Evolutionary conservation across 35 echinoderm and acorn worm genomes (phyloP).

Genomic region (Anneissia japonica): DNA sequence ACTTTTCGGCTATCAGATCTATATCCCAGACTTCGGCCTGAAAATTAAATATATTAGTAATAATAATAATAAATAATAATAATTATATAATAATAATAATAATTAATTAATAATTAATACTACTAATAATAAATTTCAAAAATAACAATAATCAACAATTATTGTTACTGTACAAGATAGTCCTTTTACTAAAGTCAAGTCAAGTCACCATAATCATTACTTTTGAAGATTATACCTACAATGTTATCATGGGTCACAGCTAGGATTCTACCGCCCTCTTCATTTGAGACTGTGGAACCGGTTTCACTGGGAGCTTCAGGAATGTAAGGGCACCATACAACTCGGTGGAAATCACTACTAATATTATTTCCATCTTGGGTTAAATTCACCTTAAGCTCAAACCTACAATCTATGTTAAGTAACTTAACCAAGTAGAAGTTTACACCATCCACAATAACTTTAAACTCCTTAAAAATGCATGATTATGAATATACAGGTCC

Average conservation of each 20-base stretch:
- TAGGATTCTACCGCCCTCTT: conserved; percentile 64
- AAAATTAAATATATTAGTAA: too few relatives aligned
- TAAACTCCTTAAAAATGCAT: too few relatives aligned
- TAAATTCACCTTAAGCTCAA: background rate
- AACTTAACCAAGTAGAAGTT: too few relatives aligned
- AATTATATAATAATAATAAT: too few relatives aligned
- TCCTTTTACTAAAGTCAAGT: background rate
- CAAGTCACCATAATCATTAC: background rate
- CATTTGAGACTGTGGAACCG: background rate
- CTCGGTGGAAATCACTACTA: conserved; percentile 68
- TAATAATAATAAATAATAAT: too few relatives aligned
- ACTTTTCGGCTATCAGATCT: conserved; percentile 16
- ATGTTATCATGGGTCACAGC: conserved; percentile 61
- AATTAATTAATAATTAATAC: too few relatives aligned
- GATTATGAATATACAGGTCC: too few relatives aligned
- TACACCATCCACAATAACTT: too few relatives aligned
- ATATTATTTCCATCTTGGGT: conserved; percentile 26
- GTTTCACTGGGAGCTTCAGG: conserved; percentile 56
- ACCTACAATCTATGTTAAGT: background rate
- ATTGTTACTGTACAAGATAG: background rate
- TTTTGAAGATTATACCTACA: conserved; percentile 22
- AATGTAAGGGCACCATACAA: conserved; percentile 87
- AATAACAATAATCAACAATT: background rate
- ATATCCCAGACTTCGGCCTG: conserved; percentile 74
- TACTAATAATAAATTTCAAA: too few relatives aligned